A percentile compares a stretch with the other conserved stretches of the same genome.
Evolutionary conservation across 1,140 invertebrate species (phyloP).

Genomic region (Platorchestia sp.): DNA sequence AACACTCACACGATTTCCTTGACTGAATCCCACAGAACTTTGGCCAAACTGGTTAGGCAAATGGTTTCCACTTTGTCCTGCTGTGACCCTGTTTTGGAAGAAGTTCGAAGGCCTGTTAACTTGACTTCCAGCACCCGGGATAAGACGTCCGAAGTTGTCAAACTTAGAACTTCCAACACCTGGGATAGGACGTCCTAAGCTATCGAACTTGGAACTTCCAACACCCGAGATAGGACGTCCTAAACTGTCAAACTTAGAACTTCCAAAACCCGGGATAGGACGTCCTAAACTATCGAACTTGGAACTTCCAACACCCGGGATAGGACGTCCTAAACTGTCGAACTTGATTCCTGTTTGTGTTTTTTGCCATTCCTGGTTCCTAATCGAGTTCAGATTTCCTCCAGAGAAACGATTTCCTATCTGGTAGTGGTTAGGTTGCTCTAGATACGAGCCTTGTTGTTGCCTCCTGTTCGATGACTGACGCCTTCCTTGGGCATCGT

Average conservation of each 20-base stretch:
- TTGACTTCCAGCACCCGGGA: neutral
- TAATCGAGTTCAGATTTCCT: neutral
- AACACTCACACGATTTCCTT: neutral
- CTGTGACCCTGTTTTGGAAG: neutral
- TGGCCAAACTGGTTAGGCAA: neutral
- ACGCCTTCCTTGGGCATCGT: neutral
- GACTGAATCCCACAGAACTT: neutral
- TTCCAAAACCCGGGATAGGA: no score
- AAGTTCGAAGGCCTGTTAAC: neutral
- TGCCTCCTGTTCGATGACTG: neutral
- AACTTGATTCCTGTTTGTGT: neutral
- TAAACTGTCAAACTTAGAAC: no score
- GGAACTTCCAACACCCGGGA: neutral
- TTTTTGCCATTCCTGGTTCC: neutral
- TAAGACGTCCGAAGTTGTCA: neutral
- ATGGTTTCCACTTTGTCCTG: neutral
- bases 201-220: no score
- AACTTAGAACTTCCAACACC: no score
- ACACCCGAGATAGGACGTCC: no score
- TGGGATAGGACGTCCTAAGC: no score
- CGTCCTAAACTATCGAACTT: no score
- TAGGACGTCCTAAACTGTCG: neutral
- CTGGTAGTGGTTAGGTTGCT: conserved; percentile 2
- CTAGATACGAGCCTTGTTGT: neutral
- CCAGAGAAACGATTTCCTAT: neutral